Evolutionary conservation across 2,797 vertebrate species (phyloP).

Genomic region (Phylloscopus collybita): DNA sequence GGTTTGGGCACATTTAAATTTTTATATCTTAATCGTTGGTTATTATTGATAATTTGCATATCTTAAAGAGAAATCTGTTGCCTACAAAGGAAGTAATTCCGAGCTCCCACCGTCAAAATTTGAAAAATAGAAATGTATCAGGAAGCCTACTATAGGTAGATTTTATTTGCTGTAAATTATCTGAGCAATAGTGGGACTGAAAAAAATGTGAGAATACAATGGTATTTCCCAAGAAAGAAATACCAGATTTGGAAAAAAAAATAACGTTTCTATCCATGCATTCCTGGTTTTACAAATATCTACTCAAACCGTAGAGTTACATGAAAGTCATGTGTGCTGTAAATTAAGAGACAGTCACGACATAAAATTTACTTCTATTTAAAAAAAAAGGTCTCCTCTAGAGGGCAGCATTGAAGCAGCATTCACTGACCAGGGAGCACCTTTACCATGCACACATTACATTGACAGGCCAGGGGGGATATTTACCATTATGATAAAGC

Average conservation of each 20-base stretch:
- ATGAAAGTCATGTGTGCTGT: not conserved
- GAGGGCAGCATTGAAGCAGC: slow-evolving; percentile 16
- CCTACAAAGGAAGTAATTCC: not conserved
- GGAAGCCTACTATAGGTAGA: not conserved
- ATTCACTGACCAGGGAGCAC: not conserved
- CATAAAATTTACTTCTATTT: not conserved
- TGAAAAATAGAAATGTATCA: not conserved
- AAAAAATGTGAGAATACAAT: not conserved
- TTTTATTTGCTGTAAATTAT: not conserved
- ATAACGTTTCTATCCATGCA: not conserved
- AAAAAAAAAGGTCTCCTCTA: not conserved
- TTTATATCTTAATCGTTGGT: not conserved
- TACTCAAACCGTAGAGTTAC: not conserved
- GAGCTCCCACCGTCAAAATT: not conserved
- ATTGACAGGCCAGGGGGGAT: not conserved
- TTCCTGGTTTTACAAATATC: not conserved
- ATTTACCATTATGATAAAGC: not conserved
- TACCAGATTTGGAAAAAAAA: not conserved
- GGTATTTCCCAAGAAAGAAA: not conserved
- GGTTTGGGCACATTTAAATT: not conserved
- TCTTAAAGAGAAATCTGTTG: not conserved
- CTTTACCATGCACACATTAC: fast-evolving
- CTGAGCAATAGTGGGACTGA: not conserved
- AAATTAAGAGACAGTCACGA: not conserved
- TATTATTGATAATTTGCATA: not conserved